Conservation (phyloP, 1,140 invertebrate genomes). For the Eupristina koningsbergeri region DNA sequence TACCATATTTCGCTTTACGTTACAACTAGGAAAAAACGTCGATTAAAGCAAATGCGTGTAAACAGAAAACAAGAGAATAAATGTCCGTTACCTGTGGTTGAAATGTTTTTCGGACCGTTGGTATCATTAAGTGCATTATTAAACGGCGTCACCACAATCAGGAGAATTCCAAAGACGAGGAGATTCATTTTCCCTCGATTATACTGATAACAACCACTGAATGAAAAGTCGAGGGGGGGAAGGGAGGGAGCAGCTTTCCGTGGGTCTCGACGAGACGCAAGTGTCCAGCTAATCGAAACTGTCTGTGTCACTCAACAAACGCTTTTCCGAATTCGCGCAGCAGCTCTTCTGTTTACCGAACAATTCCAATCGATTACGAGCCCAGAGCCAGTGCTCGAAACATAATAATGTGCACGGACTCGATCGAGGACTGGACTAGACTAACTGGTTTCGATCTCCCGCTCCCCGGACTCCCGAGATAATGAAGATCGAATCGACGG, state of each 20-base stretch:
- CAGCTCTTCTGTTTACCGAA: background rate
- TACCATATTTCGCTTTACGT: too few species aligned
- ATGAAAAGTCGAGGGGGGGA: too few species aligned
- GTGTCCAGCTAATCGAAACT: too few species aligned
- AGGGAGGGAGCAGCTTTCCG: too few species aligned
- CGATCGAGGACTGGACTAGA: background rate
- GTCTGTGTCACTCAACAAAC: too few species aligned
- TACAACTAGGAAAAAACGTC: background rate
- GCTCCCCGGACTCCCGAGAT: background rate
- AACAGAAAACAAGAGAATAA: too few species aligned
- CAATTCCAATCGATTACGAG: background rate
- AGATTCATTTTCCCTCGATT: background rate
- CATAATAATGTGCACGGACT: background rate
- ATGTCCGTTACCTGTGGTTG: too few species aligned
- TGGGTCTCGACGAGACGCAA: too few species aligned
- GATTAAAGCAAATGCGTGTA: background rate
- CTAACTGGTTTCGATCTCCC: background rate
- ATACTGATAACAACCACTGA: too few species aligned
- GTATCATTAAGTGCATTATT: background rate
- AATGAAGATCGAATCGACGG: background rate
- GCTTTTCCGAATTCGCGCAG: background rate
- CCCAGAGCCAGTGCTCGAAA: background rate
- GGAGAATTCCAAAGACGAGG: background rate
- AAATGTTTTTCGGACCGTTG: too few species aligned
- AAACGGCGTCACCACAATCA: background rate